Base-by-base conservation (phyloP, 1,140 invertebrate species). In the Chelonus insularis region DNA sequence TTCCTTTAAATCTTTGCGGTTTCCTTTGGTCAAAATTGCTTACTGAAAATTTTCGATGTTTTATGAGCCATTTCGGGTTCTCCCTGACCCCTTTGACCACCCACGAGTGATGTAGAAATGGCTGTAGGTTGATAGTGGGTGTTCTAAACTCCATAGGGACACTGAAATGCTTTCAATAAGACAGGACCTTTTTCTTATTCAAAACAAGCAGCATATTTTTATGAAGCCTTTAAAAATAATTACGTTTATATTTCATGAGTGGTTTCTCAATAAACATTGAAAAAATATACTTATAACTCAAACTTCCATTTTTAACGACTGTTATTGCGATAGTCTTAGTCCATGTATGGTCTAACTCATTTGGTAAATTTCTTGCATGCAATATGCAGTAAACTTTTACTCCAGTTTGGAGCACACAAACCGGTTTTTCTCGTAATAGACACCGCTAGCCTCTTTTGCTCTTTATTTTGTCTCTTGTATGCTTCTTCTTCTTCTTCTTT, bases 331-430 rank as follows among this genome's bases (percentile, higher is more conserved):
- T n/a, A n/a, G n/a, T n/a, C n/a, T n/a, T n/a, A n/a, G n/a, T n/a
- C 32, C 18, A 59, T 34, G 39, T 48, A 59, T 48, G 37, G 23
- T 20, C 60, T 64, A 45, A 39, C 50, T 57, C 51, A 65, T 71
- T 66, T 64, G 63, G 55, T 34, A 54, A 67, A 64, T 66, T 47
- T n/a, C 55, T 21, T 36, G 43, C 37, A 51, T 60, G 47, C 48
- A 61, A n/a, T n/a, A 65, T 69, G 63, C 65, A 66, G 65, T 67
- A 73, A 68, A 74, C 70, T 74, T 76, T 76, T 76, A 76, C 74
- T 74, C 73, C 65, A 76, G 72, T 76, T 76, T 71, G 65, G 57
- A 71, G 66, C 63, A 64, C 50, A 52, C n/a, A 43, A 73, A 75
- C 74, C 73, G 72, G 73, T 76, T 75, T 61, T 66, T 61, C 64